Base-by-base conservation (phyloP, 2,888 invertebrate genomes). In the Ceraclea dissimilis region DNA sequence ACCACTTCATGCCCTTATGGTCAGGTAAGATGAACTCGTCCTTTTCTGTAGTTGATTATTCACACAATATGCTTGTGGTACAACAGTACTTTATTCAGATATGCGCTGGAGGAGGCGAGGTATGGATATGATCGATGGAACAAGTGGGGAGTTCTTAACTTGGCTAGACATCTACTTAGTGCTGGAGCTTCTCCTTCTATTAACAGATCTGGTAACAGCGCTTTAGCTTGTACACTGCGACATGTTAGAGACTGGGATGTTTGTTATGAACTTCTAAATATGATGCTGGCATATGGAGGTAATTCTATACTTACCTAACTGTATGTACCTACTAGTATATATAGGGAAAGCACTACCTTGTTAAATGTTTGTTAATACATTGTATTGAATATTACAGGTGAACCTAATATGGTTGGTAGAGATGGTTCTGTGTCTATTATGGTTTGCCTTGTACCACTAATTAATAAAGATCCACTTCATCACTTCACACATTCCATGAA, bases 401-500 rank as follows among this genome's bases (percentile, higher is more conserved):
- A 81, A 71, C 85, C 85, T 18, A 85, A 85, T 67, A 79, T 84
- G 68, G 85, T 85, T 18, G 86, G 85, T 4, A 72, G 85, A 19
- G 86, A 86, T 69, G 86, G 86, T 18, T 84, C 83, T 39, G 84
- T 84, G 51, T 86, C 88, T 11, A 79, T 88, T 56, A 85, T 87
- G 82, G 84, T 88, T 22, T 81, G 87, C 65, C 72, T 88, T 56
- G 86, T 87, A 55, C 86, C 86, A 47, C 71, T 88, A 31, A 84
- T 88, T 56, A 86, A 87, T 68, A 86, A 86, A 66, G 86, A 86
- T 70, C 84, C 85, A 49, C 68, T 85, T 49, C 84, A 85, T 68
- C 82, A 84, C 68, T 84, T 85, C 66, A 85, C 85, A 2, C 86
- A 86, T 69, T 83, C 80, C 62, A 85, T 85, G 83, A 86, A 86